A percentile compares a stretch with the other conserved stretches of the same genome.
Conservation (phyloP, 2,113 vertebrate species). For the Chamaea fasciata region DNA sequence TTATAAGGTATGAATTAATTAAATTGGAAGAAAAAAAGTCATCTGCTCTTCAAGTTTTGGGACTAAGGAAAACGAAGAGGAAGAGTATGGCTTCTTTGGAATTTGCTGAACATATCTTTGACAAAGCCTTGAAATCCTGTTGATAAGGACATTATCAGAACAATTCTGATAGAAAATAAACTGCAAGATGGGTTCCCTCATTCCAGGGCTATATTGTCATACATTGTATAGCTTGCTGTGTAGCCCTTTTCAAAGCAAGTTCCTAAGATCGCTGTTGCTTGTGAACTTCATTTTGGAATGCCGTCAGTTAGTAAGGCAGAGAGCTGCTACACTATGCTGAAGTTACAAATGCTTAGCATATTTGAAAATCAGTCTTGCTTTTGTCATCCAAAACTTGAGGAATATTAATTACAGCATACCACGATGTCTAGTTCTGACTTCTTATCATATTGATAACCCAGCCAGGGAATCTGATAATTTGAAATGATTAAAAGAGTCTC, state of each 20-base stretch:
- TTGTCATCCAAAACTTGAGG: not conserved
- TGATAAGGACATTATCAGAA: not conserved
- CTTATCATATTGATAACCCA: not conserved
- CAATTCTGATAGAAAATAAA: not conserved
- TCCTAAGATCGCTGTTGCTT: not conserved
- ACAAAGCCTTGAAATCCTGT: not conserved
- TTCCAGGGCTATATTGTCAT: not conserved
- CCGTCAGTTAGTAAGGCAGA: not conserved
- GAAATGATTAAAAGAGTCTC: not conserved
- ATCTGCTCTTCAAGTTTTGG: not conserved
- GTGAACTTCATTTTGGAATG: not conserved
- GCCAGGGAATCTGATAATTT: not conserved
- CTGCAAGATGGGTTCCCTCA: not conserved
- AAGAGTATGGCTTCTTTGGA: not conserved
- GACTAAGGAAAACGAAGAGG: not conserved
- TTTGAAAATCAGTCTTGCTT: not conserved
- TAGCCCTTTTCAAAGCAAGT: not conserved
- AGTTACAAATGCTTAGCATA: not conserved
- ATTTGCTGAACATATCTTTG: not conserved
- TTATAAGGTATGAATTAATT: not conserved
- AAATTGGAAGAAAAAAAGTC: not conserved
- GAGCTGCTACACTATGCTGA: not conserved
- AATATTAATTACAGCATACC: not conserved
- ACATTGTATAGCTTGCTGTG: not conserved
- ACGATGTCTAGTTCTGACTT: not conserved